Evolutionary conservation across 2,113 vertebrate species (phyloP), one percentile per base, ranked within the genome.

Genomic region (Brevimyrus niger): DNA sequence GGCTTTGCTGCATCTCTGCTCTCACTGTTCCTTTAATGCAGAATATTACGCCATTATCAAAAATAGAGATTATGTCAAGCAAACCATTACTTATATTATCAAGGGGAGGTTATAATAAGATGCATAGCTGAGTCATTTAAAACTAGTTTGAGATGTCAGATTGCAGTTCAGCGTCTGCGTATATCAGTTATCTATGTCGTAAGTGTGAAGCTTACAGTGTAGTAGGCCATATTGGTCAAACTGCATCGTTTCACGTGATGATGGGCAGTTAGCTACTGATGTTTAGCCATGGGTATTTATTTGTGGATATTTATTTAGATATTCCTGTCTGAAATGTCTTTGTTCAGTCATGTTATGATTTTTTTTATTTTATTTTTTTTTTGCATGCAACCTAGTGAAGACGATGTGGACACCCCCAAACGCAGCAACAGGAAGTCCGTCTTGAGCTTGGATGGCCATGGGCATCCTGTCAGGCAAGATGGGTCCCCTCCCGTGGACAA

Each of bases 361-460:
- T 13, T 0, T 69, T 38, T 69, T 19, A 42, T 76, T 80, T 19
- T 13, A 1, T 69, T 38, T 69, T 19, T 80, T 76, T 80, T 80
- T 80, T 80, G 35, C 73, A 65, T 58, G 94, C n/a, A 13, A 31
- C n/a, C n/a, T 88, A 92, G 90, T 31, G 13, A 92, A 42, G 96
- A 97, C 86, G 96, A 98, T 84, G 95, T 96, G 31, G 97, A 96
- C 17, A 88, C 91, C 35, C 93, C 95, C 86, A 91, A 35, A 27
- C 65, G 90, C 1, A n/a, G 88, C 2, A 92, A 92, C 86, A 92
- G 92, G 89, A 96, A 93, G 86, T 95, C 89, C 92, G 94, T 94
- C 13, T n/a, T 89, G 42, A 87, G 94, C 48, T 73, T 93, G 90
- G 97, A 95, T 87, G 95, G 91, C 3, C 83, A 55, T n/a, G 17